Evolutionary conservation across 2,113 vertebrate genomes (phyloP).

Genomic region (Apistogramma diplotaenia): DNA sequence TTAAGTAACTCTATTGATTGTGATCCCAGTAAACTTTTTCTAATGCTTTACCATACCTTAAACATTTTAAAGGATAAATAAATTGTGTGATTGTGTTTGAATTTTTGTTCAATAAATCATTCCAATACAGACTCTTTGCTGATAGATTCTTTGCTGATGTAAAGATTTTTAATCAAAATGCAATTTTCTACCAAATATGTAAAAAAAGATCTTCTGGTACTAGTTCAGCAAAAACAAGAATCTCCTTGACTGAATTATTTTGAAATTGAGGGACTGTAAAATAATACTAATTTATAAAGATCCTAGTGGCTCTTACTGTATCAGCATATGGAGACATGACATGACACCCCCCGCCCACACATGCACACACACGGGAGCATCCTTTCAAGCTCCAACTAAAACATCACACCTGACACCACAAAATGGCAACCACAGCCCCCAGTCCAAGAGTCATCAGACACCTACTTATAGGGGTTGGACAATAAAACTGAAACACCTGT

Average conservation of each 20-base stretch:
- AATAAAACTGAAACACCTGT: too few species aligned
- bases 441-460: too few species aligned
- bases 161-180: background rate
- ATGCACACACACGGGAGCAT: too few species aligned
- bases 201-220: background rate
- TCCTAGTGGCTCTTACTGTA: too few species aligned
- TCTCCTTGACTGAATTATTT: background rate
- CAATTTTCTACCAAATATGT: background rate
- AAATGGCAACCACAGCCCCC: too few species aligned
- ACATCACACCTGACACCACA: too few species aligned
- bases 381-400: too few species aligned
- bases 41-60: slow-evolving; percentile 6
- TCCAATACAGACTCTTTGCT: background rate
- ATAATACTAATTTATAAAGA: too few species aligned
- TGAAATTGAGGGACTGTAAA: too few species aligned
- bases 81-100: slow-evolving; percentile 16
- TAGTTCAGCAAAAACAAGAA: background rate
- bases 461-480: too few species aligned
- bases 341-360: too few species aligned
- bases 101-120: slow-evolving; percentile 50
- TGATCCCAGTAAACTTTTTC: slow-evolving; percentile 4
- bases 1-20: slow-evolving; percentile 11
- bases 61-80: background rate
- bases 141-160: background rate
- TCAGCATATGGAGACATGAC: too few species aligned